Base-by-base conservation (phyloP, 2,797 vertebrate genomes). In the Intellagama lesueurii region DNA sequence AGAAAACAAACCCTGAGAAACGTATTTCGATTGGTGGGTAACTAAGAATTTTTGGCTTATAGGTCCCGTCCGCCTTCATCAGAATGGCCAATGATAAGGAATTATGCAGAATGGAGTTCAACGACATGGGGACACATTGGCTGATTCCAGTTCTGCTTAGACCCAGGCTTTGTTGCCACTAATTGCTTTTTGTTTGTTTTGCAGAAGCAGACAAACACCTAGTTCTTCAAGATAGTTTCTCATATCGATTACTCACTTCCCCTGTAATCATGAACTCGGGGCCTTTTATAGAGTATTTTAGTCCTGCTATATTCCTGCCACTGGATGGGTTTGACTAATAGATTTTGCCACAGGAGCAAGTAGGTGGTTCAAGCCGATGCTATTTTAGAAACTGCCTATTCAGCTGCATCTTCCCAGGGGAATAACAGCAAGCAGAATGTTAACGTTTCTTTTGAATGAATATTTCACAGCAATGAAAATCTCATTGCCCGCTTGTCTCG, bases 301-400 rank as follows among this genome's bases (percentile, higher is more conserved):
- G n/a, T 79, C 30, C 17, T 56, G 83, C 47, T 83, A 22, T 44
- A 52, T 84, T 84, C 17, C 76, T 87, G 76, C 7, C 68, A 24
- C 76, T 56, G 28, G 26, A 77, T 24, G 16, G 56, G 26, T 86
- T 77, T 86, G 84, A 77, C 56, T 86, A 49, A 86, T 66, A 26
- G n/a, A 47, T n/a, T 32, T 79, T 52, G n/a, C 49, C 64, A 84
- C 47, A 70, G n/a, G 69, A 88, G 47, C 68, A 56, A 19, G 49
- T 81, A 40, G 49, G 30, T 72, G 17, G 22, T 26, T 89, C 60
- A 80, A 60, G 6, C 35, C 47, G 70, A 84, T 3, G 11, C 40
- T 84, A 16, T 88, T 89, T 85, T 72, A n/a, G 52, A 80, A 84
- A 85, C 72, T 80, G 66, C 66, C 75, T 32, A 64, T 85, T 89